Evolutionary conservation across 2,888 invertebrate species (phyloP).

Genomic region (Ectropis crepuscularia): DNA sequence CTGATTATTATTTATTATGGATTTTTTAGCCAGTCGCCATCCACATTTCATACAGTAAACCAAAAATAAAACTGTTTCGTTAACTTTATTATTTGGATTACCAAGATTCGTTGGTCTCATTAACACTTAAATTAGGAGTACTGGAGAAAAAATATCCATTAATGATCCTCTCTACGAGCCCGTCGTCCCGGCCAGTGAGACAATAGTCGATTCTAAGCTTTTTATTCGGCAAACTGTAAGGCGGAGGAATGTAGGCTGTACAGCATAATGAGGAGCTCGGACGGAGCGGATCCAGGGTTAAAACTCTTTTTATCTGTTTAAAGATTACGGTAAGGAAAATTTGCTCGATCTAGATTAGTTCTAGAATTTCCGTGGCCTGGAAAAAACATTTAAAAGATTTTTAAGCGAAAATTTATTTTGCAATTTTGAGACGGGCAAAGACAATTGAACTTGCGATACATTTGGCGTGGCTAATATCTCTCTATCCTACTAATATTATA

Average conservation of each 20-base stretch:
- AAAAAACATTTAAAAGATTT: too few relatives aligned
- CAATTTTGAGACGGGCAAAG: too few relatives aligned
- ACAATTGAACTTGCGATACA: too few relatives aligned
- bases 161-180: slow-evolving; percentile 44
- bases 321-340: too few relatives aligned
- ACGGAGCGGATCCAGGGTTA: slow-evolving; percentile 29
- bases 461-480: too few relatives aligned
- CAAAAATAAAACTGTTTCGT: slow-evolving; percentile 1
- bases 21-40: too few relatives aligned
- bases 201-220: slow-evolving; percentile 73
- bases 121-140: slow-evolving; percentile 39
- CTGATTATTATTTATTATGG: too few relatives aligned
- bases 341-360: too few relatives aligned
- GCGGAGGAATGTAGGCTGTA: slow-evolving; percentile 78
- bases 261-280: slow-evolving; percentile 74
- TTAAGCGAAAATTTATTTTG: too few relatives aligned
- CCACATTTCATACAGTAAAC: too few relatives aligned
- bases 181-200: slow-evolving; percentile 47
- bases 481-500: too few relatives aligned
- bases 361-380: too few relatives aligned
- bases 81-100: slow-evolving; percentile 23
- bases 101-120: slow-evolving; percentile 32
- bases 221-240: slow-evolving; percentile 71
- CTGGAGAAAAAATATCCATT: slow-evolving; percentile 37
- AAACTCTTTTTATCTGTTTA: not conserved